Percentiles rank a stretch among this genome's conserved stretches.
Conservation (phyloP, 53 echinoderm and acorn worm species). For the Astropecten irregularis region DNA sequence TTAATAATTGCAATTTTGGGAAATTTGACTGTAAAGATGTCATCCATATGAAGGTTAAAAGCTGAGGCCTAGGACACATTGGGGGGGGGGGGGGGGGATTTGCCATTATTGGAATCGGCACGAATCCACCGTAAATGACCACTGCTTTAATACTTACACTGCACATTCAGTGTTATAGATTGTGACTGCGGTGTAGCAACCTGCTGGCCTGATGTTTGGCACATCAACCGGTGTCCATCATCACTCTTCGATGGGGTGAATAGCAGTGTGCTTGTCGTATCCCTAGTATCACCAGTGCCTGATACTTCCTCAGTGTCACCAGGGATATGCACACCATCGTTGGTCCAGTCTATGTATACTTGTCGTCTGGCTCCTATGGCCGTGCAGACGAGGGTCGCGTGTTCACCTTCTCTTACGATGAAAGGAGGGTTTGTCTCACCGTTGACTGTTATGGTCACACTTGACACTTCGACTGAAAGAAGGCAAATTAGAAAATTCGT, state of each 20-base stretch:
- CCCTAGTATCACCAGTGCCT: neutral
- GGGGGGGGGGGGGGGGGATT: no score
- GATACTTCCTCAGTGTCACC: neutral
- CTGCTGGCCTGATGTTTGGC: constrained; percentile 14
- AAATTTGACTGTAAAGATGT: neutral
- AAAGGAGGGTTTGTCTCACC: constrained; percentile 10
- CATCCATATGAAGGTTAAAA: no score
- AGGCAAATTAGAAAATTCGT: no score
- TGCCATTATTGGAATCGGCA: no score
- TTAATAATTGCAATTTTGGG: no score
- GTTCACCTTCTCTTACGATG: neutral
- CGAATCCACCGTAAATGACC: no score
- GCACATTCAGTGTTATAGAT: constrained; percentile 17
- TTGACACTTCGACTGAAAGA: neutral
- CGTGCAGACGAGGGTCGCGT: neutral
- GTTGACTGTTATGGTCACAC: neutral
- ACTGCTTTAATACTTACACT: constrained; percentile 48
- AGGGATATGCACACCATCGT: neutral
- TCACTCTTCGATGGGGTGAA: constrained; percentile 14
- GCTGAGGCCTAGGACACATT: no score
- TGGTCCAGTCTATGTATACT: constrained; percentile 19
- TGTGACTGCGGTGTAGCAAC: neutral
- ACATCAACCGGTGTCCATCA: neutral
- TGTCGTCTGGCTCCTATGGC: constrained; percentile 22
- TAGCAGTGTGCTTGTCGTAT: neutral